phyloP scores from a whole-genome alignment of 2,113 vertebrate species.

The Varanus komodoensis region DNA sequence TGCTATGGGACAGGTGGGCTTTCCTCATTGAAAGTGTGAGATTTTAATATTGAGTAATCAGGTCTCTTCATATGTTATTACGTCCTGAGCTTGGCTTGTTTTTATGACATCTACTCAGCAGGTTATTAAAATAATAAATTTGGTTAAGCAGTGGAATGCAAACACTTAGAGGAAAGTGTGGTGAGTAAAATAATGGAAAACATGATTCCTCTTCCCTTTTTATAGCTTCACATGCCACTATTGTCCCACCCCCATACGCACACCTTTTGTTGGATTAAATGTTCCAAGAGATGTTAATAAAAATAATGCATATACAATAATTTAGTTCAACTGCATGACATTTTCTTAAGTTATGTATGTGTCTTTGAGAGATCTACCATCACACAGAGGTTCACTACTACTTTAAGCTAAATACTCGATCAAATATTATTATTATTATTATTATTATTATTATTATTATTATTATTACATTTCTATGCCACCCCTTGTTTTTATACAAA shows the following conservation, averaged over 20 bases:
- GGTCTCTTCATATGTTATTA: background rate
- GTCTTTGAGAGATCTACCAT: background rate
- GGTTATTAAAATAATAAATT: background rate
- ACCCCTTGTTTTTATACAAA: constrained; percentile 19
- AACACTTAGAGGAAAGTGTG: background rate
- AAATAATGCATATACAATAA: background rate
- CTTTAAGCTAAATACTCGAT: constrained; percentile 6
- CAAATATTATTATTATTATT: background rate
- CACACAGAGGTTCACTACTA: background rate
- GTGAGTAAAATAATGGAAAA: background rate
- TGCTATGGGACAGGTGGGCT: background rate
- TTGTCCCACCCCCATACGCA: no score
- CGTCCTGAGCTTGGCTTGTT: background rate
- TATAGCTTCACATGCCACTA: no score
- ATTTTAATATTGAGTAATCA: background rate
- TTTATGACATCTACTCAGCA: background rate
- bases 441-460: background rate
- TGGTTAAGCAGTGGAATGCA: background rate
- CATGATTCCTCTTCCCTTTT: no score
- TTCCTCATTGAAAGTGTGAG: background rate
- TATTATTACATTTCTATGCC: no score
- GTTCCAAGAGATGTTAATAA: background rate
- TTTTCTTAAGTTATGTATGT: background rate
- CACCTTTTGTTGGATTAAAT: background rate
- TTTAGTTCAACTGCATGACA: background rate